Evolutionary conservation across 2,797 vertebrate genomes (phyloP).

Genomic region (Diplodus puntazzo): DNA sequence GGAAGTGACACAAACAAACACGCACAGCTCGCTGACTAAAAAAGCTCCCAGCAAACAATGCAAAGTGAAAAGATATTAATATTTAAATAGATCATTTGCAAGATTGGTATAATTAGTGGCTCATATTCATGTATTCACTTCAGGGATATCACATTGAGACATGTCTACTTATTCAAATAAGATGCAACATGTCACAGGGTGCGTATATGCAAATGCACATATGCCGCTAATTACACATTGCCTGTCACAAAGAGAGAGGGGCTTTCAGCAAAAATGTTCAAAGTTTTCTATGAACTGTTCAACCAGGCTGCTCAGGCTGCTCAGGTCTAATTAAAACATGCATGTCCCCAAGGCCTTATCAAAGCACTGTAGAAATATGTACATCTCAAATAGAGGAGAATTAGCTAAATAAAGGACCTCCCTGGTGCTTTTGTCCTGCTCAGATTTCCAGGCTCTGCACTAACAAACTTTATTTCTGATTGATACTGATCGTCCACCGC

Average conservation of each 20-base stretch:
- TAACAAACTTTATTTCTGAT: constrained; percentile 80
- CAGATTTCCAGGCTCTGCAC: constrained; percentile 57
- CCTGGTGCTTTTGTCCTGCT: constrained; percentile 77
- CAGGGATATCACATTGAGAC: constrained; percentile 84
- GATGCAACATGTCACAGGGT: constrained; percentile 84
- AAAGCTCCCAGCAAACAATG: constrained; percentile 81
- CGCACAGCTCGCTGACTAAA: constrained; percentile 73
- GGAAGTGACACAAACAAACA: constrained; percentile 79
- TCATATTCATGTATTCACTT: constrained; percentile 88
- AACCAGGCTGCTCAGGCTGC: constrained; percentile 74
- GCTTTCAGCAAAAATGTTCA: constrained; percentile 77
- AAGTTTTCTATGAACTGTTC: constrained; percentile 82
- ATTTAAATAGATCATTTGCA: constrained; percentile 88
- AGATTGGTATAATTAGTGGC: constrained; percentile 86
- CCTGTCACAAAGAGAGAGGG: constrained; percentile 81
- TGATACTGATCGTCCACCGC: constrained; percentile 73
- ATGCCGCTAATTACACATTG: constrained; percentile 84
- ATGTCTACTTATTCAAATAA: constrained; percentile 84
- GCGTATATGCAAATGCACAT: constrained; percentile 84
- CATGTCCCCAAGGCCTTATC: constrained; percentile 82
- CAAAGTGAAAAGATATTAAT: constrained; percentile 86
- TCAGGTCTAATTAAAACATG: constrained; percentile 83
- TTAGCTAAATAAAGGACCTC: constrained; percentile 83
- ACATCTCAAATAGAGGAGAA: constrained; percentile 81
- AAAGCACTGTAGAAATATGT: constrained; percentile 81